A percentile compares a stretch with the other conserved stretches of the same genome.
phyloP scores from a whole-genome alignment of 2,113 vertebrate genomes.

The Albula goreensis region DNA sequence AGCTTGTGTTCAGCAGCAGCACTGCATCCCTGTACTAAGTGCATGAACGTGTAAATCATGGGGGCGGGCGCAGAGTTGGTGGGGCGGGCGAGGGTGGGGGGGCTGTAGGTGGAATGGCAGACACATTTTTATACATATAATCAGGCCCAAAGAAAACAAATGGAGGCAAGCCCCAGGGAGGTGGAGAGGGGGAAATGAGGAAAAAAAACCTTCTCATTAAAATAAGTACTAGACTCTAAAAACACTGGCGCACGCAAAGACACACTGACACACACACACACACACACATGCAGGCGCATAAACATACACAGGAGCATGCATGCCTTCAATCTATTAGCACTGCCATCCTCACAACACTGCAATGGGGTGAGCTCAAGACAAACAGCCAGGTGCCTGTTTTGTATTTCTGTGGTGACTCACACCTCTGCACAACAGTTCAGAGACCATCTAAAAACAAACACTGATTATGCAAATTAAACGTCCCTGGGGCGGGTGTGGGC shows the following conservation, averaged over 20 bases:
- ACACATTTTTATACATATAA: constrained; percentile 44
- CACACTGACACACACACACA: background rate
- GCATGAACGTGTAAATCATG: constrained; percentile 40
- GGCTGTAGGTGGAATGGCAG: background rate
- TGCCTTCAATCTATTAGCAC: constrained; percentile 36
- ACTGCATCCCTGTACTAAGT: constrained; percentile 18
- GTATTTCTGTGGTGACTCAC: constrained; percentile 42
- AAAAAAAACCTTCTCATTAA: constrained; percentile 44
- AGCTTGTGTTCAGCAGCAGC: constrained; percentile 22
- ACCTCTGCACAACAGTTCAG: constrained; percentile 44
- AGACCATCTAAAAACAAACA: constrained; percentile 58
- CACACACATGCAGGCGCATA: background rate
- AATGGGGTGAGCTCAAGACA: background rate
- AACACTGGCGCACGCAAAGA: background rate
- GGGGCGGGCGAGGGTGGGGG: no score
- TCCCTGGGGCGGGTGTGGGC: constrained; percentile 50
- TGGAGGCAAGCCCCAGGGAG: constrained; percentile 34
- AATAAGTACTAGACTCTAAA: constrained; percentile 37
- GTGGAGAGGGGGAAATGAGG: background rate
- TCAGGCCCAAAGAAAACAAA: constrained; percentile 44
- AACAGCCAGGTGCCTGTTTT: constrained; percentile 28
- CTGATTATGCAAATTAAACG: constrained; percentile 66
- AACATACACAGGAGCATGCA: background rate
- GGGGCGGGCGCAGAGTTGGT: background rate
- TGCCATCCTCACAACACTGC: background rate